Evolutionary conservation across 2,888 invertebrate species (phyloP), one percentile per base, ranked within the genome.

Genomic region (Neoscelio sp.): DNA sequence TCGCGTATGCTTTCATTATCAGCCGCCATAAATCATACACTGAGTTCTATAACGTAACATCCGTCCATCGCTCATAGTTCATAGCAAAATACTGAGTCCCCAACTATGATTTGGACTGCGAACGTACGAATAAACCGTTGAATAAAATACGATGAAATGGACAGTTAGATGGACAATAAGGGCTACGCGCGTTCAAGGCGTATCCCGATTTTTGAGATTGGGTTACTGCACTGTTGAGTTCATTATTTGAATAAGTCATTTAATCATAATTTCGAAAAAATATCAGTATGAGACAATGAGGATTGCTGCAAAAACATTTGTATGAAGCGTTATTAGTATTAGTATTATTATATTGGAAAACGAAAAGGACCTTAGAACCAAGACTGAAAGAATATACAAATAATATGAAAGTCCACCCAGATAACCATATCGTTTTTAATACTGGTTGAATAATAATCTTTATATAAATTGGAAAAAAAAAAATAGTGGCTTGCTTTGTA

Each of bases 1-100:
- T 85, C 85, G 82, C 83, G 85, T 85, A 85, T 84, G 86, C 88
- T 89, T 89, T 89, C 89, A 89, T 90, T 89, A 89, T 90, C 90
- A 87, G 86, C 82, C 83, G 75, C 85, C 87, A 89, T 90, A 88
- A 85, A 90, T 90, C 90, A 90, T 81, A 64, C 76, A 68, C 82
- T 82, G 84, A 84, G 82, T 78, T 82, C 83, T 74, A 81, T 86
- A 87, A 88, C 88, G 86, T 85, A 86, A 87, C 85, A 85, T 89
- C 89, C 89, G 89, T 86, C 85, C 87, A 87, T 89, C 86, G 84
- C 84, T 89, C 89, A 87, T 87, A 81, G 84, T 84, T 71, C 79
- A 70, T 52, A 26, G 70, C 67, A 67, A 80, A 76, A 80, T 67
- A 80, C 79, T 67, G 71, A 71, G 79, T 54, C 62, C 44, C 50